Conservation (phyloP, 2,888 invertebrate species). For the Torymus tubicola region DNA sequence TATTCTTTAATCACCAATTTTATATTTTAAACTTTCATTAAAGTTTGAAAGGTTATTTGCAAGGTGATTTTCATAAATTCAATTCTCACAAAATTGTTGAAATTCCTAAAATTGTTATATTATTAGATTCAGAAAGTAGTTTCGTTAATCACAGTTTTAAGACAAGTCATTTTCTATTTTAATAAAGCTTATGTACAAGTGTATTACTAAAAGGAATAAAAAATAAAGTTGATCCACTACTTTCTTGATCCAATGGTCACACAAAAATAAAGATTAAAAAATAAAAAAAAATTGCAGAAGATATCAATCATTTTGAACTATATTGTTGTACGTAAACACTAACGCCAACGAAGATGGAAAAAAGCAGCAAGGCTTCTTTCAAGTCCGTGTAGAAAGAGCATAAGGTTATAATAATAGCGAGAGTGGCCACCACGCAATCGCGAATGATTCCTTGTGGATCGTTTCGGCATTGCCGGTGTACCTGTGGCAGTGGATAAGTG, state of each 20-base stretch:
- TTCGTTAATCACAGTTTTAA: too few relatives aligned
- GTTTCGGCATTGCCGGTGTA: constrained; percentile 56
- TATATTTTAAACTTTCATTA: too few relatives aligned
- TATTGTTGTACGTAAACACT: constrained; percentile 2
- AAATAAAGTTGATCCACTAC: constrained; percentile 6
- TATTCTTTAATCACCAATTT: too few relatives aligned
- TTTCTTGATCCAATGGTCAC: neutral
- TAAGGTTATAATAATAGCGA: constrained; percentile 29
- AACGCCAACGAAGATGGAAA: constrained; percentile 33
- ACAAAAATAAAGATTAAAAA: constrained; percentile 28
- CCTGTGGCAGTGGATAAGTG: constrained; percentile 75
- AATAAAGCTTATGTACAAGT: neutral
- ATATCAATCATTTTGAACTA: constrained; percentile 13
- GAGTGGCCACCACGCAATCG: constrained; percentile 56
- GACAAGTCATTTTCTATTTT: neutral
- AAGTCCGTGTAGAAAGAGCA: constrained; percentile 26
- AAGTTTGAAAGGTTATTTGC: too few relatives aligned
- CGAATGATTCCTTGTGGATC: constrained; percentile 12
- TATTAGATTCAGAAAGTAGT: too few relatives aligned
- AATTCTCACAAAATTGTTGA: too few relatives aligned
- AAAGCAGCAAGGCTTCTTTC: constrained; percentile 30
- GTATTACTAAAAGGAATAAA: neutral
- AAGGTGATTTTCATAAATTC: too few relatives aligned
- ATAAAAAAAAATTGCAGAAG: constrained; percentile 11
- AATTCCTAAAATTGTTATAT: constrained; percentile 7